These are phyloP conservation scores for Pollenia angustigena DNA, from an alignment of 2,888 invertebrate genomes.

Conservation along the genomic window DNA sequence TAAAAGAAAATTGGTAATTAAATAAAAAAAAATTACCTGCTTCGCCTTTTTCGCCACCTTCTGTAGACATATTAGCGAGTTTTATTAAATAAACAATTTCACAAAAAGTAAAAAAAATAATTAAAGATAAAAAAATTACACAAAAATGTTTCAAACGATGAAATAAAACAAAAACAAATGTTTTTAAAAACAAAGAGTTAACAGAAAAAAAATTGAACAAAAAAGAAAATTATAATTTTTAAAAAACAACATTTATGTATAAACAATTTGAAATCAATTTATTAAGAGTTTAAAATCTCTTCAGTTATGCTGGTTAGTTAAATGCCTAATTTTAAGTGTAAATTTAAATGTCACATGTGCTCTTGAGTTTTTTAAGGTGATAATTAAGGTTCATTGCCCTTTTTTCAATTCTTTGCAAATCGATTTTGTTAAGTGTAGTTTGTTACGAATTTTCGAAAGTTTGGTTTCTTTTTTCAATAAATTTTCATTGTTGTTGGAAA, in stretches of 20 bases:
- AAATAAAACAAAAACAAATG: slow-evolving; percentile 53
- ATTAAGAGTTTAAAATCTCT: background rate
- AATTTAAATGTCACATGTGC: background rate
- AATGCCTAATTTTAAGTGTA: slow-evolving; percentile 39
- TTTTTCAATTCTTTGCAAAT: slow-evolving; percentile 17
- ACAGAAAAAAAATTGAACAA: slow-evolving; percentile 3
- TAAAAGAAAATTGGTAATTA: slow-evolving; percentile 60
- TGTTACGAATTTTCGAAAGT: background rate
- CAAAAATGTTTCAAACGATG: slow-evolving; percentile 47
- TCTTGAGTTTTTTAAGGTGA: background rate
- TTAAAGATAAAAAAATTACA: slow-evolving; percentile 68
- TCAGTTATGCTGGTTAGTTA: background rate
- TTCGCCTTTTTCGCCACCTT: slow-evolving; percentile 77
- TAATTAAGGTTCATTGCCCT: background rate
- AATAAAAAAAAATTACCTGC: slow-evolving; percentile 76
- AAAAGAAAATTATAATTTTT: background rate
- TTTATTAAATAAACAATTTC: slow-evolving; percentile 72
- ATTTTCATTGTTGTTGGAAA: slow-evolving; percentile 12
- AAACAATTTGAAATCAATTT: slow-evolving; percentile 27
- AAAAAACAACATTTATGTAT: slow-evolving; percentile 42
- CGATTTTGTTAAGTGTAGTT: slow-evolving; percentile 28
- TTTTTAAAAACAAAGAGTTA: slow-evolving; percentile 36
- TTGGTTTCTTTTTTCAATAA: background rate
- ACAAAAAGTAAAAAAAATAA: slow-evolving; percentile 69
- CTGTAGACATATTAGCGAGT: slow-evolving; percentile 73